Evolutionary conservation across 2,113 vertebrate species (phyloP), one percentile per base, ranked within the genome.

Genomic region (Panthera leo): DNA sequence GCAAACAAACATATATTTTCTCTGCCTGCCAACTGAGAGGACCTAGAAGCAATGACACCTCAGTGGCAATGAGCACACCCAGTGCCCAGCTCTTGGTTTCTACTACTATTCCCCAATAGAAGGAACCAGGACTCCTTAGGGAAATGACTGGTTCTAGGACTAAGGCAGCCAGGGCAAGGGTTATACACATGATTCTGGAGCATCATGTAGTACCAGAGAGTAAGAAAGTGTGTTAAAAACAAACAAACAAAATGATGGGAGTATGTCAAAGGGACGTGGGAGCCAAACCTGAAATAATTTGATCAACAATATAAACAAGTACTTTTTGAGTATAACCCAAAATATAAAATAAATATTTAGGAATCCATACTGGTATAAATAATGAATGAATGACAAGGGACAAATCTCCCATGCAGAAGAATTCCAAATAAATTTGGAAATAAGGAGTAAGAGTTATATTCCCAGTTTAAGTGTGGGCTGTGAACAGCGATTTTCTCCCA

Each of bases 1-100:
- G 8, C 36, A 58, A 6, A 27, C 0, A 1, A 6, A 27, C 0
- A 1, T 39, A 5, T 68, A 55, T n/a, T 68, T 67, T 48, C 58
- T 85, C 45, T 21, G 14, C n/a, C 34, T 34, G 15, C 42, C 48
- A n/a, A 29, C 55, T 76, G 23, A 76, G 27, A 65, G n/a, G 13
- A 9, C 23, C 42, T 76, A 14, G n/a, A 45, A 55, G n/a, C 16
- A 34, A 25, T 34, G 10, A 29, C 21, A 39, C 9, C 19, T 73
- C 25, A 10, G 63, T 9, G 39, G 25, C 23, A 36, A 51, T 25
- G 12, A 71, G 25, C 75, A 71, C 14, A 34, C 51, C 19, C 45
- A 23, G n/a, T 13, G 10, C 83, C 55, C 73, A 45, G 27, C 45
- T 53, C 34, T 78, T 70, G 73, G 42, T 42, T 68, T 53, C 53